Evolutionary conservation across 2,888 invertebrate genomes (phyloP), one percentile per base, ranked within the genome.

Genomic region (Diplolepis rosae): DNA sequence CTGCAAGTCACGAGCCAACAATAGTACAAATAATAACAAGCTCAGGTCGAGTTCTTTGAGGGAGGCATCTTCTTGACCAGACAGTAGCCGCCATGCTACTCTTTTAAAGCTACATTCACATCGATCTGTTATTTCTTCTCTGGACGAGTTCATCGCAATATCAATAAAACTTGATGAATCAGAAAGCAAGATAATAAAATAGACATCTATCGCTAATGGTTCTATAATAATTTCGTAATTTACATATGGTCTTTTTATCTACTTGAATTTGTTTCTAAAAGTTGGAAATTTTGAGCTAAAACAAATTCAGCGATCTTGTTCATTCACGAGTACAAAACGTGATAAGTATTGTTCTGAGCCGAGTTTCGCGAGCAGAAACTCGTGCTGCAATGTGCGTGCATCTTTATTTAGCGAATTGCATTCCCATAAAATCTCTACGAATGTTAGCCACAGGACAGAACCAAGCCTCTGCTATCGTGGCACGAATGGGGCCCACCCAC

Each of bases 21-120:
- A 88, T 87, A 86, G 87, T 87, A 87, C 88, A 88, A 88, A 88
- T 88, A 88, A 88, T 87, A 86, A 88, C 85, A 85, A 84, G 84
- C 82, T 82, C 74, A 73, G 72, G 69, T 68, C 78, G 75, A 77
- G 77, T 82, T 76, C 78, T 74, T 77, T 74, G 74, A 54, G 71
- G 71, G 77, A 80, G 76, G 83, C 78, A 82, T 82, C 82, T 83
- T 83, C 82, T 82, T 78, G 70, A 82, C 74, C 78, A 77, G 76
- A 78, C 80, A 80, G 77, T 77, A 75, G 82, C 84, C 84, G 82
- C 85, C 74, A 18, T 15, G 73, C 77, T 82, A 78, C 82, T 75
- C 79, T 70, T 71, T 51, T 84, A 77, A 83, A 77, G 83, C 73
- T 65, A 61, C 75, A 70, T 79, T 72, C 85, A 85, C 81, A 83